These are phyloP conservation scores for Gadus chalcogrammus DNA, from an alignment of 2,113 vertebrate species.

Conservation along the genomic window DNA sequence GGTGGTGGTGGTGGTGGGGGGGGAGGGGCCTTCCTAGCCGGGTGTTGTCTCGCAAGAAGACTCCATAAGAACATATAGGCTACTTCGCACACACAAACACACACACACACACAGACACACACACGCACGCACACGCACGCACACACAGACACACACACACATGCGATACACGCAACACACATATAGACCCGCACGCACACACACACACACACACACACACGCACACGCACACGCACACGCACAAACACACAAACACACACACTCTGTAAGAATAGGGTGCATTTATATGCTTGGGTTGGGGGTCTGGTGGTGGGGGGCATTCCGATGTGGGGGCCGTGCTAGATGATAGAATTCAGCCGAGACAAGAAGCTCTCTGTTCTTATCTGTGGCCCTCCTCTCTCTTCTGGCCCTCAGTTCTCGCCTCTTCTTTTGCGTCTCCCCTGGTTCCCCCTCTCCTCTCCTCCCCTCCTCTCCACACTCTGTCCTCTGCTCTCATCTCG, in stretches of 20 bases:
- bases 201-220: conserved; percentile 25
- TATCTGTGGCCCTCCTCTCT: conserved; percentile 38
- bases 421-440: too few species aligned
- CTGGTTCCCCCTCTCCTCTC: conserved; percentile 8
- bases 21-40: too few species aligned
- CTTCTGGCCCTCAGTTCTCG: not conserved
- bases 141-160: conserved; percentile 28
- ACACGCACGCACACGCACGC: conserved; percentile 21
- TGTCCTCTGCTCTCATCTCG: conserved; percentile 32
- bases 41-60: too few species aligned
- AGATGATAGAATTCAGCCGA: conserved; percentile 72
- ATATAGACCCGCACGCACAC: conserved; percentile 53
- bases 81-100: conserved; percentile 5
- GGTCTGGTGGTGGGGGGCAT: conserved; percentile 17
- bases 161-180: conserved; percentile 28
- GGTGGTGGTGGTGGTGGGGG: too few species aligned
- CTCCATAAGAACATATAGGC: too few species aligned
- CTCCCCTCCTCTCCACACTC: conserved; percentile 20
- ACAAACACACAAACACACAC: conserved; percentile 35
- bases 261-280: conserved; percentile 62
- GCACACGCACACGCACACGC: conserved; percentile 28
- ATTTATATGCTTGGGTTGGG: conserved; percentile 69
- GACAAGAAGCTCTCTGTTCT: conserved; percentile 79
- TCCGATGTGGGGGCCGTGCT: conserved; percentile 52
- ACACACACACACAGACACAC: conserved; percentile 17